A percentile compares a stretch with the other conserved stretches of the same genome.
Evolutionary conservation across 2,113 vertebrate species (phyloP).

Genomic region (Rutilus rutilus): DNA sequence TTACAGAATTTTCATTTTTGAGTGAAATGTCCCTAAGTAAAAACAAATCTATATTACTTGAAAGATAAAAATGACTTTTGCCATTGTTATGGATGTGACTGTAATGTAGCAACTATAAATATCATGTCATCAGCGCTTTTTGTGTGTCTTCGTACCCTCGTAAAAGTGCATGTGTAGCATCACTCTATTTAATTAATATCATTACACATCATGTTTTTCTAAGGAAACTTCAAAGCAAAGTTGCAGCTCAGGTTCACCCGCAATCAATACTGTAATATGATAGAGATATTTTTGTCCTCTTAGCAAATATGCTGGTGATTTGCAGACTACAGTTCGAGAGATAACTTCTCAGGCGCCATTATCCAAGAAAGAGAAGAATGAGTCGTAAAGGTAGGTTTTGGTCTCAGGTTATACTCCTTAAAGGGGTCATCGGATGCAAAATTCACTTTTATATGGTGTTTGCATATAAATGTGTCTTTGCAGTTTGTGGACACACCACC

Average conservation of each 20-base stretch:
- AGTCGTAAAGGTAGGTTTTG: background rate
- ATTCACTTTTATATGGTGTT: too few species aligned
- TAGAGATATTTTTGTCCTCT: slow-evolving; percentile 29
- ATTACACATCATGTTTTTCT: slow-evolving; percentile 21
- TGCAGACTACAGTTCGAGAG: slow-evolving; percentile 3
- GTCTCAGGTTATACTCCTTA: background rate
- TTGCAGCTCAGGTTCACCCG: slow-evolving; percentile 28
- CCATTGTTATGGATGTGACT: slow-evolving; percentile 23
- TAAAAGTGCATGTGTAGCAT: slow-evolving; percentile 6
- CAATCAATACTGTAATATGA: slow-evolving; percentile 41
- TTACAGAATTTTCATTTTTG: background rate
- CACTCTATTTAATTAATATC: slow-evolving; percentile 24
- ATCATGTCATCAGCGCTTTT: background rate
- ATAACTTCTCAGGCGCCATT: slow-evolving; percentile 15
- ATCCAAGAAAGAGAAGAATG: slow-evolving; percentile 31
- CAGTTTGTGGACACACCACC: too few species aligned
- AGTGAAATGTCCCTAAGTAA: background rate
- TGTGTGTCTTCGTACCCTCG: background rate
- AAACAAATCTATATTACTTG: background rate
- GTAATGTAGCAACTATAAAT: background rate
- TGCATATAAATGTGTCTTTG: too few species aligned
- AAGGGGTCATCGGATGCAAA: too few species aligned
- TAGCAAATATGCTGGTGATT: slow-evolving; percentile 17
- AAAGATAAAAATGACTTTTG: slow-evolving; percentile 9
- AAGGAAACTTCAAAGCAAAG: slow-evolving; percentile 33